Percentiles rank a stretch among this genome's conserved stretches.
phyloP scores from a whole-genome alignment of 2,797 vertebrate species.

The Neosilurus hyrtlii region DNA sequence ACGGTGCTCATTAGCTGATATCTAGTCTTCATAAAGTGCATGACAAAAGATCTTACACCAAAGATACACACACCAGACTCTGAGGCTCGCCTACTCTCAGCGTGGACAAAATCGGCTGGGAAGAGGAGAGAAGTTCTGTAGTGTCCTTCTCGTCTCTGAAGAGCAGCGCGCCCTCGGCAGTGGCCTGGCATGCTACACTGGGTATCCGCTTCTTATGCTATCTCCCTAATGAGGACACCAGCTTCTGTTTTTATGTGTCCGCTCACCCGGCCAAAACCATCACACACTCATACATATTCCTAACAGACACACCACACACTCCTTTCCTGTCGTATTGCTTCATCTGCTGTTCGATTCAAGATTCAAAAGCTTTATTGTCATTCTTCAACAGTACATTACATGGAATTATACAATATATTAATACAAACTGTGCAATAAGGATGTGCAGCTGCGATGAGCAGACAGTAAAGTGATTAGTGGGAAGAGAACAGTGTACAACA shows the following conservation, averaged over 20 bases:
- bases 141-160: slow-evolving; percentile 55
- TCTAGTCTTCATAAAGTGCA: neutral
- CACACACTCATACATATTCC: slow-evolving; percentile 30
- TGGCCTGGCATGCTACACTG: slow-evolving; percentile 61
- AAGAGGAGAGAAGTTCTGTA: slow-evolving; percentile 31
- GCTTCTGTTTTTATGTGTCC: slow-evolving; percentile 67
- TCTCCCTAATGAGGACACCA: slow-evolving; percentile 69
- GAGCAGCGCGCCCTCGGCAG: slow-evolving; percentile 57
- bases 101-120: slow-evolving; percentile 20
- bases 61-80: neutral
- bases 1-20: neutral
- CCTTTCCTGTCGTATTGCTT: slow-evolving; percentile 33
- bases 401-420: too few species aligned
- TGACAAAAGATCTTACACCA: neutral
- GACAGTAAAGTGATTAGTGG: too few species aligned
- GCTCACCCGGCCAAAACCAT: slow-evolving; percentile 43
- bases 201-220: slow-evolving; percentile 62
- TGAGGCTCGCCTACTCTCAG: neutral
- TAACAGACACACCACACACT: slow-evolving; percentile 16
- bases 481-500: too few species aligned
- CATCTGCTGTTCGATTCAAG: neutral
- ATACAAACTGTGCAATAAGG: too few species aligned
- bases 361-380: too few species aligned
- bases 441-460: too few species aligned
- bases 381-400: too few species aligned